A percentile compares a stretch with the other conserved stretches of the same genome.
Conservation (phyloP, 2,113 vertebrate species). For the Girardinichthys multiradiatus region DNA sequence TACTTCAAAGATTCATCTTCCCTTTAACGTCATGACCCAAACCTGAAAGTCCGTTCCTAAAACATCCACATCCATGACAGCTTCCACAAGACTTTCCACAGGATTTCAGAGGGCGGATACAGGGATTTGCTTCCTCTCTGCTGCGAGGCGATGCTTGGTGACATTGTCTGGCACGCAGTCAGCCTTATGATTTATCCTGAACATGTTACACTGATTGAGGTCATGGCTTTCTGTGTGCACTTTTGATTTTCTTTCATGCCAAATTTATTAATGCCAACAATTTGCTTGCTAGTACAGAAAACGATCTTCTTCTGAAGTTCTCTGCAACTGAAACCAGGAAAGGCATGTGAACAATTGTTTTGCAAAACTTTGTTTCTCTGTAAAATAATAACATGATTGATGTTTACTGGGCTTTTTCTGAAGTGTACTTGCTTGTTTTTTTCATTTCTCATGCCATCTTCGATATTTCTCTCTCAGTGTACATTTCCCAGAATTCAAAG, state of each 20-base stretch:
- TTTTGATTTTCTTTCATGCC: not conserved
- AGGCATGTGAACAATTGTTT: not conserved
- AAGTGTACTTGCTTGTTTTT: not conserved
- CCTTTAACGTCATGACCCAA: slow-evolving; percentile 16
- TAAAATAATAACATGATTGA: not conserved
- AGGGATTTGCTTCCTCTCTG: not conserved
- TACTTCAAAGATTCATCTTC: slow-evolving; percentile 35
- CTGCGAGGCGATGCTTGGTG: not conserved
- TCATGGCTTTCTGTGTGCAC: not conserved
- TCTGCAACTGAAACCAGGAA: not conserved
- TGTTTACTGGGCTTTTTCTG: not conserved
- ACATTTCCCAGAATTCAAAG: not conserved
- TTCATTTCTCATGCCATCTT: not conserved
- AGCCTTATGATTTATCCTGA: not conserved
- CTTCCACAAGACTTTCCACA: not conserved
- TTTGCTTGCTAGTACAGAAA: not conserved
- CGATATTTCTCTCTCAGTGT: not conserved
- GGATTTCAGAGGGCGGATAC: not conserved
- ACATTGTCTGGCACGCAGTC: not conserved
- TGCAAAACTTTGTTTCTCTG: not conserved
- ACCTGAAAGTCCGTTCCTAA: not conserved
- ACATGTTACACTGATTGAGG: not conserved
- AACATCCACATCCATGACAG: too few relatives aligned
- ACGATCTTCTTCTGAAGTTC: too few relatives aligned
- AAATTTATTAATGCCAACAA: too few relatives aligned